Percentiles rank a stretch among this genome's conserved stretches.
Evolutionary conservation across 2,113 vertebrate species (phyloP).

Genomic region (Canis aureus): DNA sequence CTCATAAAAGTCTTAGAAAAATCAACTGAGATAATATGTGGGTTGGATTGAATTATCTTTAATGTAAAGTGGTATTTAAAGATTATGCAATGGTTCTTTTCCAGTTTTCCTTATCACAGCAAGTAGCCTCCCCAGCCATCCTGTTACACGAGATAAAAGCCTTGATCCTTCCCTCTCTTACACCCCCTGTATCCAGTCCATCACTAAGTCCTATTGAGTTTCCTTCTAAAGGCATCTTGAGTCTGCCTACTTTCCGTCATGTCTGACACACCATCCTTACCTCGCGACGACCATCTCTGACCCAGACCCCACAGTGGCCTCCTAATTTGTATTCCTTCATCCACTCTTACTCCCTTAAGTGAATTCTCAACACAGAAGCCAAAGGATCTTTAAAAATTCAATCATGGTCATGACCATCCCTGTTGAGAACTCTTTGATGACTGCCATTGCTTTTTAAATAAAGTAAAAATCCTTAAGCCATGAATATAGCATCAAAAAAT

Average conservation of each 20-base stretch:
- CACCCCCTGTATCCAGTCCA: neutral
- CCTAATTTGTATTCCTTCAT: neutral
- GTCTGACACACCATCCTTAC: neutral
- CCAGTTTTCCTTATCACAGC: neutral
- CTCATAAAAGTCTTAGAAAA: conserved; percentile 22
- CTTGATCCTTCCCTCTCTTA: neutral
- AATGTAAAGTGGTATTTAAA: neutral
- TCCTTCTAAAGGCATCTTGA: neutral
- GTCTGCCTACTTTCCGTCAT: neutral
- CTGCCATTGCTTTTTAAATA: conserved; percentile 20
- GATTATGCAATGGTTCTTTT: neutral
- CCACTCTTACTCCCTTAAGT: neutral
- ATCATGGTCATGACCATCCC: neutral
- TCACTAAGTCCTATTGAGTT: neutral
- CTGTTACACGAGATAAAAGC: neutral
- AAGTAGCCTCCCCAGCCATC: neutral
- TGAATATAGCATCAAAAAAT: neutral
- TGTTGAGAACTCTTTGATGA: neutral
- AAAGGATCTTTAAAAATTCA: conserved; percentile 3
- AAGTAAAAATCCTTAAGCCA: neutral
- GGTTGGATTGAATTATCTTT: neutral
- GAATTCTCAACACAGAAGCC: neutral
- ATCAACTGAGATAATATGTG: neutral
- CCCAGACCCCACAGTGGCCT: neutral
- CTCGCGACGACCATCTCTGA: neutral